Conservation (phyloP, 2,888 invertebrate species). For the Lutraria lutraria region DNA sequence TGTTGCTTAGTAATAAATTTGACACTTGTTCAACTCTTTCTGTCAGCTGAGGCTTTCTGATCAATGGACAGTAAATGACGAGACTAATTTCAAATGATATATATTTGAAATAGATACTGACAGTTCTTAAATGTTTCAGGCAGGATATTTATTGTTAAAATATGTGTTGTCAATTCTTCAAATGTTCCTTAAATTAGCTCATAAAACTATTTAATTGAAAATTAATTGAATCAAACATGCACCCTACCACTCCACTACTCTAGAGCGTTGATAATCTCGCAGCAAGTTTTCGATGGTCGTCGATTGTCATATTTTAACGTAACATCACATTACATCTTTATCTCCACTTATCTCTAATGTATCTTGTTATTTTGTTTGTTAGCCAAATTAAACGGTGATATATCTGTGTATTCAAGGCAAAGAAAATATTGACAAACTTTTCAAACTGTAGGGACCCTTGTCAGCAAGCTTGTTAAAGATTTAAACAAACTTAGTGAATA, state of each 20-base stretch:
- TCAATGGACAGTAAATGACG: not conserved
- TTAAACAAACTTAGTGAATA: not conserved
- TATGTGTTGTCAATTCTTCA: conserved; percentile 7
- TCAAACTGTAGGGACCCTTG: conserved; percentile 54
- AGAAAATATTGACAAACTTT: conserved; percentile 67
- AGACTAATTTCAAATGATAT: conserved; percentile 22
- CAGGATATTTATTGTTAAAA: not conserved
- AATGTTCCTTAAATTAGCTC: not conserved
- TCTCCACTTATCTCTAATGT: conserved; percentile 53
- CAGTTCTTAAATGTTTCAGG: not conserved
- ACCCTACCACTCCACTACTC: not conserved
- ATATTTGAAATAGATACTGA: not conserved
- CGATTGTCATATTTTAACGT: conserved; percentile 30
- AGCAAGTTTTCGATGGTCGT: conserved; percentile 21
- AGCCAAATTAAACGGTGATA: conserved; percentile 70
- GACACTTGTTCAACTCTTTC: not conserved
- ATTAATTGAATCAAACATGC: conserved; percentile 15
- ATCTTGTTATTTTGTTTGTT: conserved; percentile 67
- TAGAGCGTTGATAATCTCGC: not conserved
- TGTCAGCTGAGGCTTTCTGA: not conserved
- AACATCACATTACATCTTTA: conserved; percentile 35
- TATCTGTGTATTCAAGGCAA: conserved; percentile 64
- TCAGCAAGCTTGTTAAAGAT: conserved; percentile 45
- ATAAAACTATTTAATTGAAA: conserved; percentile 18
- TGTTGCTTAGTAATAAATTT: not conserved